phyloP scores from a whole-genome alignment of 2,797 vertebrate genomes.

The Amazona ochrocephala region DNA sequence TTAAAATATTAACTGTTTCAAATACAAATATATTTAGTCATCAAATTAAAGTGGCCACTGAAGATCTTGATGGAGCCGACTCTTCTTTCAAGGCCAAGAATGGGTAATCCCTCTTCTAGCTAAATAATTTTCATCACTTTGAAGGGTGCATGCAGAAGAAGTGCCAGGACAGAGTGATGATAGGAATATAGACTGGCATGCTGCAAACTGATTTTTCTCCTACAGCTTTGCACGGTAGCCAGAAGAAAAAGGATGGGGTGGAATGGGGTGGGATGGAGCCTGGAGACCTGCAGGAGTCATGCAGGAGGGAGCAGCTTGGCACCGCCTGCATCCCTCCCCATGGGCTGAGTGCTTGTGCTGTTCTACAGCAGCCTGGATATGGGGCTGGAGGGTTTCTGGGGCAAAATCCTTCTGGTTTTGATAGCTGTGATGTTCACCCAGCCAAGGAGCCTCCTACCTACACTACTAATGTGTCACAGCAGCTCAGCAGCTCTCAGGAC shows the following conservation, averaged over 20 bases:
- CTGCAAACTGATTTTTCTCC: background rate
- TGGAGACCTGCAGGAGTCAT: background rate
- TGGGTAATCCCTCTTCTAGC: background rate
- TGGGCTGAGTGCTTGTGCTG: background rate
- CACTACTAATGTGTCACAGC: background rate
- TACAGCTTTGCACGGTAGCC: background rate
- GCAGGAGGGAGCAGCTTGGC: background rate
- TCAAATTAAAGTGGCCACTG: background rate
- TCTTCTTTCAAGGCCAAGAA: background rate
- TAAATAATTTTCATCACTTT: background rate
- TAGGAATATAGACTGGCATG: accelerated
- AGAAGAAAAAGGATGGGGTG: background rate
- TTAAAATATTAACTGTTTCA: background rate
- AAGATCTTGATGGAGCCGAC: background rate
- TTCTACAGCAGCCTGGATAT: background rate
- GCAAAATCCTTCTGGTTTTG: background rate
- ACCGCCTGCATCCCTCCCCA: accelerated
- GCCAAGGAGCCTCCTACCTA: no score
- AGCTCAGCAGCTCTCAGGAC: no score
- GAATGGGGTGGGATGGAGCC: background rate
- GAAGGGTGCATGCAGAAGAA: background rate
- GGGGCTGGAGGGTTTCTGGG: background rate
- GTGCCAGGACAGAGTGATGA: background rate
- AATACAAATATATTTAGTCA: background rate
- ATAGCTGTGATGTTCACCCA: accelerated